A percentile compares a stretch with the other conserved stretches of the same genome.
Conservation (phyloP, 2,888 invertebrate species). For the Thera britannica region DNA sequence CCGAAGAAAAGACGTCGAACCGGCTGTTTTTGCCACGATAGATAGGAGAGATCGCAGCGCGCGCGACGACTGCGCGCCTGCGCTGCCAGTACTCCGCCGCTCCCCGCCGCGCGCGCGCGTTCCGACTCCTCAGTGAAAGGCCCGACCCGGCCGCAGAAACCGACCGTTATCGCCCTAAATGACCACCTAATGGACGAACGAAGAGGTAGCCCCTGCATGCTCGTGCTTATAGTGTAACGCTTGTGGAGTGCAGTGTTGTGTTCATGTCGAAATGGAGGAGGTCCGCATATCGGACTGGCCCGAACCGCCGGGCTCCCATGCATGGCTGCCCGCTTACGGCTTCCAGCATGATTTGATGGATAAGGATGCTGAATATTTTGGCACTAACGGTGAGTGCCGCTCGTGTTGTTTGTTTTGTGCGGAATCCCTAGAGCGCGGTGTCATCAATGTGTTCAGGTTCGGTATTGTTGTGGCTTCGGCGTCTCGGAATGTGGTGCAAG, state of each 20-base stretch:
- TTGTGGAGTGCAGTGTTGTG: slow-evolving; percentile 81
- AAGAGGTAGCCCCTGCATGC: slow-evolving; percentile 81
- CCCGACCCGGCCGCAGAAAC: slow-evolving; percentile 52
- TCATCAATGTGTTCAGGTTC: slow-evolving; percentile 45
- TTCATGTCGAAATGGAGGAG: slow-evolving; percentile 85
- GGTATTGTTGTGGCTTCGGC: slow-evolving; percentile 53
- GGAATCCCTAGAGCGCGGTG: slow-evolving; percentile 47
- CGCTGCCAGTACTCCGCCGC: slow-evolving; percentile 69
- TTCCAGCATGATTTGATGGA: slow-evolving; percentile 88
- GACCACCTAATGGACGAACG: slow-evolving; percentile 80
- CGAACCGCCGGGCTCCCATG: slow-evolving; percentile 88
- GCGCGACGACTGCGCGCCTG: slow-evolving; percentile 59
- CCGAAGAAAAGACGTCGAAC: slow-evolving; percentile 54
- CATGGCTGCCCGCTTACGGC: slow-evolving; percentile 92
- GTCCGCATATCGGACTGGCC: slow-evolving; percentile 88
- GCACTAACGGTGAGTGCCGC: slow-evolving; percentile 85
- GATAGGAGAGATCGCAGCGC: slow-evolving; percentile 75
- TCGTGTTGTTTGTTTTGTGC: slow-evolving; percentile 44
- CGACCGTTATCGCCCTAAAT: slow-evolving; percentile 81
- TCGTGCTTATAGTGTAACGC: slow-evolving; percentile 74
- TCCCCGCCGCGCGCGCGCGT: slow-evolving; percentile 73
- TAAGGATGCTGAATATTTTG: slow-evolving; percentile 86
- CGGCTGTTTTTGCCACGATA: slow-evolving; percentile 62
- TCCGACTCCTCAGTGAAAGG: slow-evolving; percentile 37
- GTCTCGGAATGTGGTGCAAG: slow-evolving; percentile 48